Evolutionary conservation across 2,797 vertebrate species (phyloP).

Genomic region (Oreochromis grahami): DNA sequence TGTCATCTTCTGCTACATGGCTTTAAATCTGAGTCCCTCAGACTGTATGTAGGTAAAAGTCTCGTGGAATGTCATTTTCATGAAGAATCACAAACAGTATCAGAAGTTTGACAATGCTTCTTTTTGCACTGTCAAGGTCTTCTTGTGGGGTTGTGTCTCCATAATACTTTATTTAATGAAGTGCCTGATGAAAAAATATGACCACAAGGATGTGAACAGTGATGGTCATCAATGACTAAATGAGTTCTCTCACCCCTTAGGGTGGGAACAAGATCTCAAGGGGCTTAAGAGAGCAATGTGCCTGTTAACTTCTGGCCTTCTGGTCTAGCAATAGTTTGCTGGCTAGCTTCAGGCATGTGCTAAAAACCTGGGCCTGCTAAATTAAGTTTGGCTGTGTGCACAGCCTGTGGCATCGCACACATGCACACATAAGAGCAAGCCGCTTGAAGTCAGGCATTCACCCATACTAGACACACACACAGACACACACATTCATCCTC

Average conservation of each 20-base stretch:
- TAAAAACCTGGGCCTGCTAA: slow-evolving; percentile 70
- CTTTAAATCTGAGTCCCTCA: slow-evolving; percentile 35
- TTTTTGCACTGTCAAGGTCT: slow-evolving; percentile 55
- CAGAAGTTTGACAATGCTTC: slow-evolving; percentile 28
- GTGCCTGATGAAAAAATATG: slow-evolving; percentile 61
- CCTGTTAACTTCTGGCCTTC: slow-evolving; percentile 67
- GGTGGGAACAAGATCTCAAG: slow-evolving; percentile 51
- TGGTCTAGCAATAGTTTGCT: slow-evolving; percentile 59
- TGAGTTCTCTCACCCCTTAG: slow-evolving; percentile 60
- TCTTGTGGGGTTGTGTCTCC: slow-evolving; percentile 39
- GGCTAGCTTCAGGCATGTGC: slow-evolving; percentile 67
- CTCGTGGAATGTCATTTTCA: slow-evolving; percentile 30
- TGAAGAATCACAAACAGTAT: slow-evolving; percentile 27
- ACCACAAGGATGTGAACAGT: slow-evolving; percentile 67
- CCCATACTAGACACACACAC: slow-evolving; percentile 9
- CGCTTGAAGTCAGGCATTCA: slow-evolving; percentile 51
- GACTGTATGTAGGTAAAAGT: not conserved
- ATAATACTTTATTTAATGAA: slow-evolving; percentile 72
- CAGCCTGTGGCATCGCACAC: slow-evolving; percentile 69
- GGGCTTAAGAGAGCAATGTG: slow-evolving; percentile 54
- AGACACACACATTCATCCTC: slow-evolving; percentile 40
- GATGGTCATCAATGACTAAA: slow-evolving; percentile 74
- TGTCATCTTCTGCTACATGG: slow-evolving; percentile 33
- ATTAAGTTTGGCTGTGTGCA: slow-evolving; percentile 73
- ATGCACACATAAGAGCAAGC: slow-evolving; percentile 31